Conservation (phyloP, 2,797 vertebrate genomes). For the Philypnodon macrostomus region DNA sequence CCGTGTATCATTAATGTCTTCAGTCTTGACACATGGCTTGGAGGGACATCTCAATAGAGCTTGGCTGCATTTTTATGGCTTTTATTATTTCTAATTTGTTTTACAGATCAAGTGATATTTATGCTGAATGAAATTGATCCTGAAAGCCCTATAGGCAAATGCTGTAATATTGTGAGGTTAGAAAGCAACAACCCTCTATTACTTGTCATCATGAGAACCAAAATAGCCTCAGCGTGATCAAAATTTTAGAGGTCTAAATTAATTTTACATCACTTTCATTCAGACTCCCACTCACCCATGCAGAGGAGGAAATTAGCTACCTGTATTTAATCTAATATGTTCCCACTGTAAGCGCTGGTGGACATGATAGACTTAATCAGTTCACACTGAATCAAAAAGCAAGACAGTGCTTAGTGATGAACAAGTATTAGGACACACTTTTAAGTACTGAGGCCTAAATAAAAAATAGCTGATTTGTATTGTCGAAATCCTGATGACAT, state of each 20-base stretch:
- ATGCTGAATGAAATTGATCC: slow-evolving; percentile 77
- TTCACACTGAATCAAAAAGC: slow-evolving; percentile 67
- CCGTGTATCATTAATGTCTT: slow-evolving; percentile 90
- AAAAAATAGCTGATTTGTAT: slow-evolving; percentile 8
- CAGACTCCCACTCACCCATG: slow-evolving; percentile 74
- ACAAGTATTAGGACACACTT: slow-evolving; percentile 52
- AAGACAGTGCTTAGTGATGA: slow-evolving; percentile 57
- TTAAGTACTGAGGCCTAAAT: slow-evolving; percentile 17
- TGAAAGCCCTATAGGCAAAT: slow-evolving; percentile 70
- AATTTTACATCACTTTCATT: slow-evolving; percentile 78
- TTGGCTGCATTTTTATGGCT: slow-evolving; percentile 65
- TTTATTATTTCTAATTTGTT: slow-evolving; percentile 79
- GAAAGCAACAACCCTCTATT: slow-evolving; percentile 71
- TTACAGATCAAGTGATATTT: slow-evolving; percentile 78
- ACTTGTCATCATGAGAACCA: slow-evolving; percentile 74
- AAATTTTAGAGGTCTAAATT: slow-evolving; percentile 78
- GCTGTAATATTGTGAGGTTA: slow-evolving; percentile 57
- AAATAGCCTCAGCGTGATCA: slow-evolving; percentile 77
- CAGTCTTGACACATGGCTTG: slow-evolving; percentile 83
- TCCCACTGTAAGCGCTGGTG: slow-evolving; percentile 74
- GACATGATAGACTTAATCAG: slow-evolving; percentile 79
- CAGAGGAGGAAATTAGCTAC: slow-evolving; percentile 79
- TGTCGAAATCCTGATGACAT: too few relatives aligned
- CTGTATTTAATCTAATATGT: slow-evolving; percentile 78
- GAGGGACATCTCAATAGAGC: slow-evolving; percentile 81